These are phyloP conservation scores for Diachasma alloeum DNA, from an alignment of 1,140 invertebrate genomes.

Conservation along the genomic window DNA sequence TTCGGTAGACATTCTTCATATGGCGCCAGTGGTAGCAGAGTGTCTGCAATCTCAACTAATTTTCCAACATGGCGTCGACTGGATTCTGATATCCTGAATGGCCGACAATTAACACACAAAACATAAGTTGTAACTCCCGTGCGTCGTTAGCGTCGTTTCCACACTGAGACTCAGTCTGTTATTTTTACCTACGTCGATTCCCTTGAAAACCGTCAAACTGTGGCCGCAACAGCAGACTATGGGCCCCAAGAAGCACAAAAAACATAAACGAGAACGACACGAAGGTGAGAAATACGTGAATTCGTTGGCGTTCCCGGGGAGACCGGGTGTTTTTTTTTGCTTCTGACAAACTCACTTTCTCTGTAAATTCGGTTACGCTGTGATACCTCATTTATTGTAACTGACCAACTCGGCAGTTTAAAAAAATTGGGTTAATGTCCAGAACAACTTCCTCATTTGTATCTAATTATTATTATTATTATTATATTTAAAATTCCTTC, in stretches of 20 bases:
- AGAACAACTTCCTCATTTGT: too few relatives aligned
- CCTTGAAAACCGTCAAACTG: not conserved
- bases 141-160: not conserved
- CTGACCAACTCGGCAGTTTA: too few relatives aligned
- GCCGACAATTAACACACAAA: not conserved
- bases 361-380: too few relatives aligned
- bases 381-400: too few relatives aligned
- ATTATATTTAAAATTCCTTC: too few relatives aligned
- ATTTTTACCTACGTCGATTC: not conserved
- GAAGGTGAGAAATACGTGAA: conserved; percentile 66
- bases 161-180: not conserved
- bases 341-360: not conserved
- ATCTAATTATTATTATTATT: too few relatives aligned
- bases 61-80: not conserved
- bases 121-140: not conserved
- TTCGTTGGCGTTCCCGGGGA: not conserved
- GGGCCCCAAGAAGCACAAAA: conserved; percentile 76
- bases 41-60: too few relatives aligned
- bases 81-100: not conserved
- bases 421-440: too few relatives aligned
- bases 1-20: too few relatives aligned
- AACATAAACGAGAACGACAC: conserved; percentile 74
- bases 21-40: too few relatives aligned
- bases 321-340: conserved; percentile 22
- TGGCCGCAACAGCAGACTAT: conserved; percentile 41